phyloP scores from a whole-genome alignment of 2,888 invertebrate genomes.

The Cyaniris semiargus region DNA sequence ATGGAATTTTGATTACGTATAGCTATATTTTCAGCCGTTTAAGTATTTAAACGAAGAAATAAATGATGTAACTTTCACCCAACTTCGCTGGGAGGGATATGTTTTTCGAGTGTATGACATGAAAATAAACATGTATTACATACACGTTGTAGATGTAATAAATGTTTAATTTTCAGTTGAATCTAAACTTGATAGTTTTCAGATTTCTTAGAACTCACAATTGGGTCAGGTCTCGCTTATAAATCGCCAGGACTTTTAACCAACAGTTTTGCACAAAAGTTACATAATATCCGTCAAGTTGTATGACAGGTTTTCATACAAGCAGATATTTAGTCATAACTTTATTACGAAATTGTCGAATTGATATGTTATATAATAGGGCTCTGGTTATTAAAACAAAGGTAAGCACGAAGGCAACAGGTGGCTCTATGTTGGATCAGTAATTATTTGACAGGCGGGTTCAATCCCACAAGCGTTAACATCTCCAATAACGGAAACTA shows the following conservation, averaged over 20 bases:
- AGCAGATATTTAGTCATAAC: no score
- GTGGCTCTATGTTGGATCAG: neutral
- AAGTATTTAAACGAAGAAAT: neutral
- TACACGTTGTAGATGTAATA: no score
- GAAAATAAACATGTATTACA: no score
- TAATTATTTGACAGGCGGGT: neutral
- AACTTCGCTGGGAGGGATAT: neutral
- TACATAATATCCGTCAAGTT: no score
- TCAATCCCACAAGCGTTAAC: neutral
- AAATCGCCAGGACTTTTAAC: no score
- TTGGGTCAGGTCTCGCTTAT: no score
- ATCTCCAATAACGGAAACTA: slow-evolving; percentile 5
- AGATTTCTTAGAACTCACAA: no score
- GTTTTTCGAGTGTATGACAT: neutral
- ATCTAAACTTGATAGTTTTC: no score
- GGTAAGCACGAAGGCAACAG: neutral
- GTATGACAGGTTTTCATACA: no score
- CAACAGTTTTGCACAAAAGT: no score
- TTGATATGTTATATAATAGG: neutral
- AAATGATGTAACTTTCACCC: neutral
- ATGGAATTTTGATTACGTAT: slow-evolving; percentile 18
- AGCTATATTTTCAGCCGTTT: neutral
- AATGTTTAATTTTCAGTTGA: no score
- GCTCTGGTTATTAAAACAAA: neutral
- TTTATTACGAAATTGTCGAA: no score